Conservation (phyloP, 1,140 invertebrate species). For the Melanaphis sacchari region DNA sequence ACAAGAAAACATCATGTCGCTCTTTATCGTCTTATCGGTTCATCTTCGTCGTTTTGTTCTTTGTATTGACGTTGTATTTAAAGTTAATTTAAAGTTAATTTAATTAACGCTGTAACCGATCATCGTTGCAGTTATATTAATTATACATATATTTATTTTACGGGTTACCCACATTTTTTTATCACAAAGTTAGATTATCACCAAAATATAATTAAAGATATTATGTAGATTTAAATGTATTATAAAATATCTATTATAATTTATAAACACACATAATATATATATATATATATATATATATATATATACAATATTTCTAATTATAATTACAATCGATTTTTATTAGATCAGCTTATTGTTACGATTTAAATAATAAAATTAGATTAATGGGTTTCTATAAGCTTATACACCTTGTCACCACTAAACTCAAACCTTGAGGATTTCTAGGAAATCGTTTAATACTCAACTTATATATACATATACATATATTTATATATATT, state of each 20-base stretch:
- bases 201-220: background rate
- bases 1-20: background rate
- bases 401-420: background rate
- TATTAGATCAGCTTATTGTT: background rate
- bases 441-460: background rate
- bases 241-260: background rate
- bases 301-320: no score
- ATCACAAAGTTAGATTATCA: background rate
- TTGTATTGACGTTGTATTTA: background rate
- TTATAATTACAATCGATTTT: background rate
- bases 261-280: background rate
- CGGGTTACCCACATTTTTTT: background rate
- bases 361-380: background rate
- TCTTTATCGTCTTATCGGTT: no score
- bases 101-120: background rate
- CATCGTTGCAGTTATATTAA: background rate
- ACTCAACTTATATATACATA: background rate
- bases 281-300: no score
- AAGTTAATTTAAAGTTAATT: background rate
- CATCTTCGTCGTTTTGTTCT: background rate
- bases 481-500: background rate
- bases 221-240: background rate
- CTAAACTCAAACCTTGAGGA: background rate
- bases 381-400: background rate
- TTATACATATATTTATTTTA: background rate